phyloP scores from a whole-genome alignment of 2,797 vertebrate species.

The Zonotrichia albicollis region DNA sequence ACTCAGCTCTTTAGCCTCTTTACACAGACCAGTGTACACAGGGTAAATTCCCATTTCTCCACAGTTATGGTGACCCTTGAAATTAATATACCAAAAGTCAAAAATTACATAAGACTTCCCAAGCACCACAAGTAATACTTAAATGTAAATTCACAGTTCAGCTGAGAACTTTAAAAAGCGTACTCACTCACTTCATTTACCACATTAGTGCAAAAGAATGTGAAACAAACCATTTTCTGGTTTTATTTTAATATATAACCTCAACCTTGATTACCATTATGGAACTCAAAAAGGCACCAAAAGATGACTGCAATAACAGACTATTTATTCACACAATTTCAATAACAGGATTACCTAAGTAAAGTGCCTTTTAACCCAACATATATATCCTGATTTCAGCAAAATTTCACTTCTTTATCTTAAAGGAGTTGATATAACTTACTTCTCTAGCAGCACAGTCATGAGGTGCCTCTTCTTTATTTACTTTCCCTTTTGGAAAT shows the following conservation, averaged over 20 bases:
- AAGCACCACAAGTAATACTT: not conserved
- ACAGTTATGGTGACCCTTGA: not conserved
- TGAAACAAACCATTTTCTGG: not conserved
- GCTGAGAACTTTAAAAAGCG: not conserved
- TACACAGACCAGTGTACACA: not conserved
- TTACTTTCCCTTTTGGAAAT: constrained; percentile 98
- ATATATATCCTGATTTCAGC: not conserved
- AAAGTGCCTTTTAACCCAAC: not conserved
- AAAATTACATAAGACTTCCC: not conserved
- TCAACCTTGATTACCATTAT: not conserved
- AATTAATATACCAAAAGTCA: not conserved
- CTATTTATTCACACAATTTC: not conserved
- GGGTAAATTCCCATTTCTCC: not conserved
- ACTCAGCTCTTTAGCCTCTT: not conserved
- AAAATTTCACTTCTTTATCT: not conserved
- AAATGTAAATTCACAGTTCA: not conserved
- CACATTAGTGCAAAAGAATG: not conserved
- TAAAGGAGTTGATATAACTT: constrained; percentile 13
- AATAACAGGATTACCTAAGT: not conserved
- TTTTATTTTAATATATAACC: not conserved
- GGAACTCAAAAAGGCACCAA: not conserved
- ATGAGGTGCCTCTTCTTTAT: constrained; percentile 95
- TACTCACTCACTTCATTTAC: not conserved
- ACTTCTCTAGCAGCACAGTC: constrained; percentile 97
- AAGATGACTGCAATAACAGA: not conserved